Evolutionary conservation across 2,797 vertebrate genomes (phyloP).

Genomic region (Cheirogaleus major): DNA sequence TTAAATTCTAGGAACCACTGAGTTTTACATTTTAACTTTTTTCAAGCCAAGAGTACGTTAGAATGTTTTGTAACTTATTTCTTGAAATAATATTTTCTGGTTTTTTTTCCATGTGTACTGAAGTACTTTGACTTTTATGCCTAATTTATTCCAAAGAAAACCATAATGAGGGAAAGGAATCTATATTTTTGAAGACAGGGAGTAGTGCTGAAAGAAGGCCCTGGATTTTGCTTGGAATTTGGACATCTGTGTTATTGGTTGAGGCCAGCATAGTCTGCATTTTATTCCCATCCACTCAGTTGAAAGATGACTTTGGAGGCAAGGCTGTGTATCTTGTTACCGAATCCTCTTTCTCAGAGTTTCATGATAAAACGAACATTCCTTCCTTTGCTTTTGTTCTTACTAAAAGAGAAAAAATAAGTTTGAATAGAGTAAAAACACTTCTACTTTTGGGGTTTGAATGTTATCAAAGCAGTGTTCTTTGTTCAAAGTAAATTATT

Average conservation of each 20-base stretch:
- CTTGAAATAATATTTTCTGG: slow-evolving; percentile 15
- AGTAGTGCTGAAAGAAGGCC: background rate
- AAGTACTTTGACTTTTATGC: background rate
- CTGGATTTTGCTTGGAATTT: background rate
- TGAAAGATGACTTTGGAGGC: background rate
- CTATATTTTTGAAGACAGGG: background rate
- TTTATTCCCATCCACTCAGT: background rate
- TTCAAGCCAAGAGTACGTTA: background rate
- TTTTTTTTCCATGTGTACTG: accelerated
- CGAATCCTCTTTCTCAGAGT: background rate
- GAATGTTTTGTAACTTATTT: slow-evolving; percentile 43
- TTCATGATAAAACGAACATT: background rate
- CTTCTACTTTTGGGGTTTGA: background rate
- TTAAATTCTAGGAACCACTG: background rate
- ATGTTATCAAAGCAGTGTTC: background rate
- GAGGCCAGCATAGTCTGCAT: background rate
- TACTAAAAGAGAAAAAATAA: background rate
- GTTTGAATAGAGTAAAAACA: background rate
- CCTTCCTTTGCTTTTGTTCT: slow-evolving; percentile 28
- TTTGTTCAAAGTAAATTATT: background rate
- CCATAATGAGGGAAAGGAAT: background rate
- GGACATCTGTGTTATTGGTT: background rate
- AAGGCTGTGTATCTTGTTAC: background rate
- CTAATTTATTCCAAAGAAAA: slow-evolving; percentile 40
- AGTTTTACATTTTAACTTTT: slow-evolving; percentile 47